Conservation (phyloP, 2,888 invertebrate genomes). For the Yponomeuta cagnagella region DNA sequence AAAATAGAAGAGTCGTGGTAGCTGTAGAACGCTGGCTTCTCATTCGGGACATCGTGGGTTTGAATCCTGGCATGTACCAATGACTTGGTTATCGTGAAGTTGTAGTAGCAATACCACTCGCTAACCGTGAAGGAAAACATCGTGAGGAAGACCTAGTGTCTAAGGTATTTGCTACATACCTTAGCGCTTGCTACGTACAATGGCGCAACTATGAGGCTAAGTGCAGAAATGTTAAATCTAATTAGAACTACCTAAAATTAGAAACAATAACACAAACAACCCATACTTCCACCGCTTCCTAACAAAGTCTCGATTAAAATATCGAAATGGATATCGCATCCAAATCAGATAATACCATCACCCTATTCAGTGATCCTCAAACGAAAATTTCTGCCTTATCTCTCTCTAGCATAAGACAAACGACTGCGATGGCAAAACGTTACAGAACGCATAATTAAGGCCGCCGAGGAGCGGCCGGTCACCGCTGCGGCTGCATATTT, state of each 20-base stretch:
- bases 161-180: too few species aligned
- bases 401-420: slow-evolving; percentile 16
- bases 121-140: too few species aligned
- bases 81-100: too few species aligned
- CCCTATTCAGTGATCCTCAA: background rate
- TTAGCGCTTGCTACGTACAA: too few species aligned
- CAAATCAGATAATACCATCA: slow-evolving; percentile 12
- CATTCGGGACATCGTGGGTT: too few species aligned
- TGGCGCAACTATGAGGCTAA: too few species aligned
- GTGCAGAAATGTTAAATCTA: too few species aligned
- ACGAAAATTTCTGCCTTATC: slow-evolving; percentile 22
- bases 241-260: background rate
- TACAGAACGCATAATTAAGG: slow-evolving; percentile 1
- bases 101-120: too few species aligned
- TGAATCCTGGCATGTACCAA: too few species aligned
- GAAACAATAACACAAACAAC: background rate
- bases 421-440: background rate
- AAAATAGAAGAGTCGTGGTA: too few species aligned
- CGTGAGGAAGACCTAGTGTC: too few species aligned
- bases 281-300: slow-evolving; percentile 1
- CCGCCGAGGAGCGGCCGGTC: background rate
- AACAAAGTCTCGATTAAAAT: slow-evolving; percentile 33
- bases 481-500: slow-evolving; percentile 2
- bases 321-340: slow-evolving; percentile 34
- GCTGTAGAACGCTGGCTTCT: too few species aligned